Evolutionary conservation across 92 coral and sea anemone genomes (phyloP).

Genomic region (Epizoanthus fatuus): DNA sequence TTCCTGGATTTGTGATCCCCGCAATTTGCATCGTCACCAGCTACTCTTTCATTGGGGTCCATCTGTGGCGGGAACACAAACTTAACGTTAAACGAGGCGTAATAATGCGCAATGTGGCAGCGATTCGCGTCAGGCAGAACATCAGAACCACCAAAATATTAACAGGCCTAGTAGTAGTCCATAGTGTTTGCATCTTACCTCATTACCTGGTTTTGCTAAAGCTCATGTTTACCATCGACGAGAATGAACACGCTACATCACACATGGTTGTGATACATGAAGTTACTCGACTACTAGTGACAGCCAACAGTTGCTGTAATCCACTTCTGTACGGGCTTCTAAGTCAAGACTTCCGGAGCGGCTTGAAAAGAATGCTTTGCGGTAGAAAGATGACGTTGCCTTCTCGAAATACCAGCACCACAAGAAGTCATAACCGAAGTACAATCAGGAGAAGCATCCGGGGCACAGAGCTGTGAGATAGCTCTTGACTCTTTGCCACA

Average conservation of each 20-base stretch:
- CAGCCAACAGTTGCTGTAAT: constrained; percentile 63
- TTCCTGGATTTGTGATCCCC: constrained; percentile 61
- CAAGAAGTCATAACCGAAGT: constrained; percentile 4
- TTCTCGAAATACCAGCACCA: background rate
- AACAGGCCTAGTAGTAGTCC: constrained; percentile 22
- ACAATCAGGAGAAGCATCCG: background rate
- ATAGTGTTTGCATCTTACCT: constrained; percentile 46
- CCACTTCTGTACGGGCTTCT: constrained; percentile 63
- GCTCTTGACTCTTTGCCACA: background rate
- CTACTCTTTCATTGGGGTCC: constrained; percentile 51
- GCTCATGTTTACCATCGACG: constrained; percentile 7
- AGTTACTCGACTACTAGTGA: constrained; percentile 61
- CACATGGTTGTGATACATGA: constrained; percentile 35
- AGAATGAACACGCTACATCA: constrained; percentile 37
- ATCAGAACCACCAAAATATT: constrained; percentile 55
- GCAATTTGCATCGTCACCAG: constrained; percentile 48
- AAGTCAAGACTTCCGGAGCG: constrained; percentile 56
- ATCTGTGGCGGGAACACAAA: constrained; percentile 19
- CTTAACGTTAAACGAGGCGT: constrained; percentile 4
- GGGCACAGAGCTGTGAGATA: background rate
- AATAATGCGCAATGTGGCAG: background rate
- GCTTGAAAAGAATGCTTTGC: constrained; percentile 9
- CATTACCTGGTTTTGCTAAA: constrained; percentile 39
- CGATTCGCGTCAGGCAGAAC: constrained; percentile 53
- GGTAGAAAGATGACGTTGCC: background rate